Conservation (phyloP, 2,113 vertebrate genomes). For the Clarias macrocephalus region DNA sequence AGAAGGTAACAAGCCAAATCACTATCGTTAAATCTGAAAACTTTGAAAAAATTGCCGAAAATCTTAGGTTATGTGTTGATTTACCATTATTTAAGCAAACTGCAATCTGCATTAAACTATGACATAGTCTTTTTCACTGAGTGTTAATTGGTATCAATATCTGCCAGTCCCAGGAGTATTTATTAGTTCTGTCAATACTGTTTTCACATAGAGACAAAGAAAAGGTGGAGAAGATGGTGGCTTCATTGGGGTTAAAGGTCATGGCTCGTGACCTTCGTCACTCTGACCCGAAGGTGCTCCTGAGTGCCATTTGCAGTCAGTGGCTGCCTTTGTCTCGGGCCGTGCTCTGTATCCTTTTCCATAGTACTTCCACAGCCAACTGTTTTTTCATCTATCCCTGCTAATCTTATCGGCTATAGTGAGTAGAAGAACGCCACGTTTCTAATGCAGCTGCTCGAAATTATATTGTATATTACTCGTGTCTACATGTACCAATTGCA, state of each 20-base stretch:
- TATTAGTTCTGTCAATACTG: not conserved
- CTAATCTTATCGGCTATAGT: not conserved
- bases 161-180: not conserved
- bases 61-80: not conserved
- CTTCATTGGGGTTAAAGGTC: conserved; percentile 84
- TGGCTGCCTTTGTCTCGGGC: conserved; percentile 92
- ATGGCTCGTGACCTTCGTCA: conserved; percentile 84
- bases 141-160: not conserved
- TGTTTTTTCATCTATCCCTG: not conserved
- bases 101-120: not conserved
- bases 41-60: not conserved
- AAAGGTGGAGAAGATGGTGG: conserved; percentile 90
- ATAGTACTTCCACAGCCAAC: not conserved
- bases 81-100: not conserved
- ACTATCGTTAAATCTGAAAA: not conserved
- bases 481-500: not conserved
- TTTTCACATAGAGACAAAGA: conserved; percentile 82
- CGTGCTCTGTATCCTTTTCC: conserved; percentile 88
- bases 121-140: not conserved
- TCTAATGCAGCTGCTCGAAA: not conserved
- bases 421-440: not conserved
- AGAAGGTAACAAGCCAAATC: conserved; percentile 76
- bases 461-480: not conserved
- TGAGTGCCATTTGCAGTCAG: conserved; percentile 91
- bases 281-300: conserved; percentile 88